These are phyloP conservation scores for Sapajus apella DNA, from an alignment of 2,113 vertebrate genomes.

Conservation along the genomic window DNA sequence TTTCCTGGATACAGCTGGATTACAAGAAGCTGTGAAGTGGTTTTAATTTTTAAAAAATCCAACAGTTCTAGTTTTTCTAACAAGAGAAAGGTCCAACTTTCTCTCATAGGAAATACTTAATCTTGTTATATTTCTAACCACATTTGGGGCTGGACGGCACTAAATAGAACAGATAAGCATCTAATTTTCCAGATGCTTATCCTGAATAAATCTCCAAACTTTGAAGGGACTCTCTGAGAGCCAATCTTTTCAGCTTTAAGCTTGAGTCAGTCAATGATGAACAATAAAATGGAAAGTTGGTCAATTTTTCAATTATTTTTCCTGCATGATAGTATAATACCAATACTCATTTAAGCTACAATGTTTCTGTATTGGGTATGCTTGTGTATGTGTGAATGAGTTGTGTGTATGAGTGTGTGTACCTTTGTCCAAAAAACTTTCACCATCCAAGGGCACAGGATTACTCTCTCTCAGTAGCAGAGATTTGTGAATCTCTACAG, in stretches of 20 bases:
- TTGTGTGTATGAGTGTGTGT: neutral
- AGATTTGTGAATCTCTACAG: neutral
- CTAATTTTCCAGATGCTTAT: constrained; percentile 51
- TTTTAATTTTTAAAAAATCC: neutral
- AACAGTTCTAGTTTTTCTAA: constrained; percentile 43
- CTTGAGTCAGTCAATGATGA: constrained; percentile 20
- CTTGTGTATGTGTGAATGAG: neutral
- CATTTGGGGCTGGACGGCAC: constrained; percentile 21
- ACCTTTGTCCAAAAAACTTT: neutral
- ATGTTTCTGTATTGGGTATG: neutral
- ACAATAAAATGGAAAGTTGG: neutral
- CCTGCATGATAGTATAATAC: neutral
- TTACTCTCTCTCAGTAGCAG: neutral
- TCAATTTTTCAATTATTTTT: neutral
- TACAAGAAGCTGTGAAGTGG: constrained; percentile 32
- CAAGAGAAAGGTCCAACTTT: constrained; percentile 50
- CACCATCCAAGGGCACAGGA: neutral
- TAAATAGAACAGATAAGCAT: constrained; percentile 38
- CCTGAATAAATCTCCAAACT: constrained; percentile 63
- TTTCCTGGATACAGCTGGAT: constrained; percentile 24
- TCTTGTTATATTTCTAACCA: constrained; percentile 58
- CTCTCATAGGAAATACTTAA: constrained; percentile 22
- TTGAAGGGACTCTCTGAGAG: constrained; percentile 36
- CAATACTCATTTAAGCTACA: neutral
- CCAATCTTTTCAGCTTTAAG: constrained; percentile 50